Percentiles rank a stretch among this genome's conserved stretches.
Evolutionary conservation across 2,888 invertebrate species (phyloP).

Genomic region (Drosophila monieri): DNA sequence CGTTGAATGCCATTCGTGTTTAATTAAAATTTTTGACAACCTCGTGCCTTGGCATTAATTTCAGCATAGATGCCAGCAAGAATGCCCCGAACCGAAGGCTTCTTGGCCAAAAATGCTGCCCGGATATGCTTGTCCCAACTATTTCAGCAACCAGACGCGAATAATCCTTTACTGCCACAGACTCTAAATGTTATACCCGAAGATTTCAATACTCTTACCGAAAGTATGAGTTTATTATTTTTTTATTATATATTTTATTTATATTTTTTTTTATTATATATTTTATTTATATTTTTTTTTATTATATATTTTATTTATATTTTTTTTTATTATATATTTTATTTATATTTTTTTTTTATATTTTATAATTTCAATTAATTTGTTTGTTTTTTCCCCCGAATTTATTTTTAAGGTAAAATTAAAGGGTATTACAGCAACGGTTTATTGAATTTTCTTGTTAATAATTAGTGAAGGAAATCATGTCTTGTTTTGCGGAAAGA

Average conservation of each 20-base stretch:
- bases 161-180: too few species aligned
- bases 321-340: too few species aligned
- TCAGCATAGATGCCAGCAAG: constrained; percentile 46
- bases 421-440: not conserved
- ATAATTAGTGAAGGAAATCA: constrained; percentile 37
- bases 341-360: not conserved
- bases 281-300: not conserved
- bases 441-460: not conserved
- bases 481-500: not conserved
- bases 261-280: too few species aligned
- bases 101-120: not conserved
- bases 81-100: constrained; percentile 11
- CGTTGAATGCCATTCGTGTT: constrained; percentile 32
- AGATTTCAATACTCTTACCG: not conserved
- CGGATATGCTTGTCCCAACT: constrained; percentile 55
- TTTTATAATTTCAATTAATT: too few species aligned
- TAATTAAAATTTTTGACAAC: constrained; percentile 73
- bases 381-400: too few species aligned
- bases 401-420: not conserved
- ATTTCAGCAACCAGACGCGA: constrained; percentile 70
- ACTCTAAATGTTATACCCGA: too few species aligned
- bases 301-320: not conserved
- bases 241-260: not conserved
- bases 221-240: not conserved
- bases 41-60: constrained; percentile 70